Base-by-base conservation (phyloP, 2,888 invertebrate genomes). In the Hipparchia sbordonii region DNA sequence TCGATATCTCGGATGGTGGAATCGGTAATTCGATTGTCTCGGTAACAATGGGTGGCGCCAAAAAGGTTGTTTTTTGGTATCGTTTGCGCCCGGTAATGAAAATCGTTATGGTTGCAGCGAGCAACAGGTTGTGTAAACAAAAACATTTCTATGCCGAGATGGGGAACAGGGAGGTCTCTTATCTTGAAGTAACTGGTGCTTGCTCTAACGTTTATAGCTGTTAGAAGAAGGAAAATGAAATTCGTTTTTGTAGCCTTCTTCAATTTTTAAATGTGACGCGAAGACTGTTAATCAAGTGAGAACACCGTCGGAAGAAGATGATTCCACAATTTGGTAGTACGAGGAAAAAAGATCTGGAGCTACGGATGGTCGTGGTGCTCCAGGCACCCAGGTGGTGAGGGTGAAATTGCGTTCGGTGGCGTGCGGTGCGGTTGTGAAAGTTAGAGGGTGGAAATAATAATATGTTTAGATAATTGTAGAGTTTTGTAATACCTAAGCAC, bases 1-100 rank as follows among this genome's bases (percentile, higher is more conserved):
- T 63, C 60, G 62, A 46, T 60, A 60, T 67, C 71, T 78, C 79
- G 79, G 82, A 84, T 82, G 84, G 87, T 85, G 85, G 87, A 89
- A 87, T 88, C 86, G 83, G 88, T 92, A 92, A 93, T 92, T 90
- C 89, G 88, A 91, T 92, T 93, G 90, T 90, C 84, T 89, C 86
- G 84, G 88, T 89, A 91, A 91, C 92, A 92, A 91, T 88, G 79
- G 83, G 85, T 78, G 79, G 81, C 87, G 88, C 88, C 85, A 84
- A 85, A 84, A 85, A 81, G 85, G 82, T 81, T 87, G 88, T 89
- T 89, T 87, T 85, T 82, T 78, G 75, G 79, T 81, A 83, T 76
- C 69, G 74, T 72, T 72, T 69, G 79, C 79, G 79, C 78, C 81
- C 79, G 85, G 84, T 87, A 85, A 84, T 81, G 82, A 80, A 85